Conservation (phyloP, 2,888 invertebrate species). For the Oscheius onirici region DNA sequence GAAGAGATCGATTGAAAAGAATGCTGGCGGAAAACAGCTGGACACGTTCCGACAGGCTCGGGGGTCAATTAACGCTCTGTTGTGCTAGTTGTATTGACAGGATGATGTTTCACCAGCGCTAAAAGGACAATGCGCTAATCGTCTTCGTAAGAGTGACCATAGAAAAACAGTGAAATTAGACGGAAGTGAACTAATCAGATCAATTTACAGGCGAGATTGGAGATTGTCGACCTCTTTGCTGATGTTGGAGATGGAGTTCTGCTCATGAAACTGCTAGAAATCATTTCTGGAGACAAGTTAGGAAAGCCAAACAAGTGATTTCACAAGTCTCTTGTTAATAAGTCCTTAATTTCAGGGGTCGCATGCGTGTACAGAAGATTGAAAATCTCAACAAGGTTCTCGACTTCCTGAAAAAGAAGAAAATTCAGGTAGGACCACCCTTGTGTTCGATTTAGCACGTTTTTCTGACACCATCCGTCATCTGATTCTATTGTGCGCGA, state of each 20-base stretch:
- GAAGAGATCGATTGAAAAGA: constrained; percentile 4
- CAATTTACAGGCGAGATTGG: constrained; percentile 88
- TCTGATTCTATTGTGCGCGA: constrained; percentile 20
- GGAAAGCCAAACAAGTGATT: constrained; percentile 85
- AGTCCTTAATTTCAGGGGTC: constrained; percentile 69
- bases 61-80: constrained; percentile 23
- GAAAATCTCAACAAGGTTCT: constrained; percentile 92
- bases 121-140: constrained; percentile 17
- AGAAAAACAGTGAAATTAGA: neutral
- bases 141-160: constrained; percentile 5
- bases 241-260: constrained; percentile 95
- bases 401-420: constrained; percentile 70
- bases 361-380: constrained; percentile 96
- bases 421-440: constrained; percentile 56
- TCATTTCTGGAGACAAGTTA: constrained; percentile 96
- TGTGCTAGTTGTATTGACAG: constrained; percentile 27
- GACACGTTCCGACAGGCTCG: constrained; percentile 18
- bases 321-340: constrained; percentile 73
- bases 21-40: constrained; percentile 6
- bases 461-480: constrained; percentile 5
- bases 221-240: constrained; percentile 94
- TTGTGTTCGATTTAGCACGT: neutral
- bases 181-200: neutral
- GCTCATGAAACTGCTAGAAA: constrained; percentile 90
- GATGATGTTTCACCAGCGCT: constrained; percentile 18